Conservation (phyloP, 2,797 vertebrate species). For the Mormyrops boulengeri region DNA sequence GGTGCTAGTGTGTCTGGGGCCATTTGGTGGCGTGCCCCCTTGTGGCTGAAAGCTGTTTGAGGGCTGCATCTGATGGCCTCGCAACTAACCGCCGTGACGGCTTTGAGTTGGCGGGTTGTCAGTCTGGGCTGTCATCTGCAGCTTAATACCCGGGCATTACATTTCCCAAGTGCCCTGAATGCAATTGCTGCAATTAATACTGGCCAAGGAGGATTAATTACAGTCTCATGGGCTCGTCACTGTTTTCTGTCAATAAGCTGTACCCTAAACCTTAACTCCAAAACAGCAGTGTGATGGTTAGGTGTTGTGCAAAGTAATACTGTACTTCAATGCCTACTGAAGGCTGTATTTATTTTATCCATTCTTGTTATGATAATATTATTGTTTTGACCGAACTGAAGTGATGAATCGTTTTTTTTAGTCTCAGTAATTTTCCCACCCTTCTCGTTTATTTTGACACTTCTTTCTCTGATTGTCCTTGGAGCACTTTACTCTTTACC, state of each 20-base stretch:
- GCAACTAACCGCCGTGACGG: not conserved
- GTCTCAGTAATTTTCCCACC: not conserved
- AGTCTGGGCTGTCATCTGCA: not conserved
- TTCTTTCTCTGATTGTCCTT: not conserved
- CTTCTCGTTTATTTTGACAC: not conserved
- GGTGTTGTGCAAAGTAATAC: not conserved
- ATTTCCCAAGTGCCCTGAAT: not conserved
- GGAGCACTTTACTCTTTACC: not conserved
- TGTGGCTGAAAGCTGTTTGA: not conserved
- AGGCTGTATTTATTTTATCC: not conserved
- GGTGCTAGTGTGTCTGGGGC: not conserved
- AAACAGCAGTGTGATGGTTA: not conserved
- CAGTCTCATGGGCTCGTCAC: not conserved
- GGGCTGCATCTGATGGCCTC: not conserved
- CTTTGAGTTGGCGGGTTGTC: not conserved
- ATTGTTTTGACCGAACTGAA: not conserved
- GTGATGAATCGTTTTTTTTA: not conserved
- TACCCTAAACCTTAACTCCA: not conserved
- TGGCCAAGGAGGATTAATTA: not conserved
- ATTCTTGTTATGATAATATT: not conserved
- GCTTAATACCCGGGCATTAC: not conserved
- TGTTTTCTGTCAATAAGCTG: not conserved
- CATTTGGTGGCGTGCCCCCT: not conserved
- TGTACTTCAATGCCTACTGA: not conserved
- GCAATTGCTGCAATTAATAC: not conserved